These are phyloP conservation scores for Zonotrichia leucophrys DNA, from an alignment of 2,113 vertebrate genomes.

Conservation along the genomic window DNA sequence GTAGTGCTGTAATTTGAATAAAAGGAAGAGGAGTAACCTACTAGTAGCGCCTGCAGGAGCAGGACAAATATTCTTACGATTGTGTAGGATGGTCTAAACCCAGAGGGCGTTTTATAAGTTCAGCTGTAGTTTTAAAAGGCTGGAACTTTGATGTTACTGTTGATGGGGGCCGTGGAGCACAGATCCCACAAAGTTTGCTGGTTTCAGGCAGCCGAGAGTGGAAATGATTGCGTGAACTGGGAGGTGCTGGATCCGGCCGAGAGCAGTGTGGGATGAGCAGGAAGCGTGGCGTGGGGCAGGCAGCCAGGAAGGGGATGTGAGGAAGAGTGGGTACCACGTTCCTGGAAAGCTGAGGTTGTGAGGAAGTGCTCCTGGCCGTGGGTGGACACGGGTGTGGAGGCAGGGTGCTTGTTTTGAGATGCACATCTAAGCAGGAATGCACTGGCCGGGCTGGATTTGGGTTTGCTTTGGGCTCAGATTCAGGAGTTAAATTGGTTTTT, in stretches of 20 bases:
- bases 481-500: not conserved
- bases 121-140: not conserved
- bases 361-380: not conserved
- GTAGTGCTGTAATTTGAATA: not conserved
- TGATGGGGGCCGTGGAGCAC: accelerated
- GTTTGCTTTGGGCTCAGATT: not conserved
- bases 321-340: not conserved
- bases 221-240: not conserved
- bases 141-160: not conserved
- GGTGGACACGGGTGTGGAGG: not conserved
- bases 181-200: not conserved
- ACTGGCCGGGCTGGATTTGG: not conserved
- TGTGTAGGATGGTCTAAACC: not conserved
- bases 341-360: conserved; percentile 3
- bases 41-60: not conserved
- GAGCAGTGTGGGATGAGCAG: not conserved
- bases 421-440: not conserved
- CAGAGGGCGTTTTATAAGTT: not conserved
- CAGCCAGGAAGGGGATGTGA: not conserved
- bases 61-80: not conserved
- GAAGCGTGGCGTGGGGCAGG: not conserved
- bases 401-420: not conserved
- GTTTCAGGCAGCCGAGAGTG: not conserved
- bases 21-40: not conserved
- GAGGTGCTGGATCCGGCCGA: not conserved